Percentiles rank a stretch among this genome's conserved stretches.
Evolutionary conservation across 2,113 vertebrate genomes (phyloP).

Genomic region (Alaudala cheleensis): DNA sequence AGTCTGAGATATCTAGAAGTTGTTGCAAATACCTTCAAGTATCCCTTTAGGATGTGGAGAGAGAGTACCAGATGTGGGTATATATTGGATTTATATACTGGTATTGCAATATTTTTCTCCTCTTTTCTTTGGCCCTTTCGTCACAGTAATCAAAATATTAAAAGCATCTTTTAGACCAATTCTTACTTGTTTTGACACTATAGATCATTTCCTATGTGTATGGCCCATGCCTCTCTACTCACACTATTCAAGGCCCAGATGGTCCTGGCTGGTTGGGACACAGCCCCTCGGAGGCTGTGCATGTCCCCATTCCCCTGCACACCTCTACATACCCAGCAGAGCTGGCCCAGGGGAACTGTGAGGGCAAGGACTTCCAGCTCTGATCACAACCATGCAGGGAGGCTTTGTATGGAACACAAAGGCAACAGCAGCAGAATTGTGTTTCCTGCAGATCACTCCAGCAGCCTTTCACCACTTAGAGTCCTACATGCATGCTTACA

Average conservation of each 20-base stretch:
- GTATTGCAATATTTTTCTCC: not conserved
- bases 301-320: not conserved
- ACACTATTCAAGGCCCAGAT: not conserved
- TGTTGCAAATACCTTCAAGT: not conserved
- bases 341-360: rapidly evolving
- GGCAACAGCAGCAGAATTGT: not conserved
- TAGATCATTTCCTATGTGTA: not conserved
- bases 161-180: not conserved
- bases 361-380: not conserved
- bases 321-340: rapidly evolving
- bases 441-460: not conserved
- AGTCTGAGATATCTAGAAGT: not conserved
- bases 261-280: not conserved
- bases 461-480: not conserved
- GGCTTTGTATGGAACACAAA: not conserved
- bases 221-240: not conserved
- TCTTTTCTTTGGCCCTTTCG: not conserved
- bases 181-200: not conserved
- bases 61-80: not conserved
- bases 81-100: not conserved
- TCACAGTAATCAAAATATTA: not conserved
- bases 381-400: not conserved
- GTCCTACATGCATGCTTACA: not conserved
- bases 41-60: not conserved
- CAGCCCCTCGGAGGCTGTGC: not conserved